These are phyloP conservation scores for Gobio occitaniae DNA, from an alignment of 2,797 vertebrate species.

Conservation along the genomic window DNA sequence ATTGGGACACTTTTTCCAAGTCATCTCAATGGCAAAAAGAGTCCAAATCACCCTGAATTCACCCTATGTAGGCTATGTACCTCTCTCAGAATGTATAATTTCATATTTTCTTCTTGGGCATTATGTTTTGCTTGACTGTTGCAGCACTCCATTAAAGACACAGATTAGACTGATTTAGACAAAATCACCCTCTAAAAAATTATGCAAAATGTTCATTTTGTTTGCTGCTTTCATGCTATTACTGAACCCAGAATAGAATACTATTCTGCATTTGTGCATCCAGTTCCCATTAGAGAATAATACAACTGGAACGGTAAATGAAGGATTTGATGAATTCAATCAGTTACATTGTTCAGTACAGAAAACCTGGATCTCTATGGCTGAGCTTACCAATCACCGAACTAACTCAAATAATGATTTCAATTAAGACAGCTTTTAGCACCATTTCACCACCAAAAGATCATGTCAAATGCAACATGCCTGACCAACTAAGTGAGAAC, in stretches of 20 bases:
- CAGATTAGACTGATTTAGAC: background rate
- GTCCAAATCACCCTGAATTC: no score
- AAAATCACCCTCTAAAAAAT: background rate
- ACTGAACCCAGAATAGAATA: conserved; percentile 14
- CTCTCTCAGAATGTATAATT: background rate
- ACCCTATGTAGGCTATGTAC: background rate
- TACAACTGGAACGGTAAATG: background rate
- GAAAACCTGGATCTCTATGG: conserved; percentile 3
- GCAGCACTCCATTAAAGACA: conserved; percentile 3
- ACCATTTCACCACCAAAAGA: background rate
- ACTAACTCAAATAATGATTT: conserved; percentile 9
- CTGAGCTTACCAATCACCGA: conserved; percentile 23
- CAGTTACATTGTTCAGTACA: conserved; percentile 26
- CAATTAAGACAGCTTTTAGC: conserved; percentile 12
- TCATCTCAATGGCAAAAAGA: no score
- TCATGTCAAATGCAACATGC: background rate
- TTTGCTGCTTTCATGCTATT: conserved; percentile 22
- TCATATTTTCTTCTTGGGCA: background rate
- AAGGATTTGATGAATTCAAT: conserved; percentile 9
- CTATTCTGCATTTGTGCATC: conserved; percentile 2
- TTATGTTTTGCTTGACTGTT: conserved; percentile 5
- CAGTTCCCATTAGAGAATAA: conserved; percentile 19
- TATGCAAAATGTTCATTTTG: background rate
- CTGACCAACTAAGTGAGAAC: background rate
- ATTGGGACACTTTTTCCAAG: no score